These are phyloP conservation scores for Hypocryptadius cinnamomeus DNA, from an alignment of 2,113 vertebrate genomes.

Conservation along the genomic window DNA sequence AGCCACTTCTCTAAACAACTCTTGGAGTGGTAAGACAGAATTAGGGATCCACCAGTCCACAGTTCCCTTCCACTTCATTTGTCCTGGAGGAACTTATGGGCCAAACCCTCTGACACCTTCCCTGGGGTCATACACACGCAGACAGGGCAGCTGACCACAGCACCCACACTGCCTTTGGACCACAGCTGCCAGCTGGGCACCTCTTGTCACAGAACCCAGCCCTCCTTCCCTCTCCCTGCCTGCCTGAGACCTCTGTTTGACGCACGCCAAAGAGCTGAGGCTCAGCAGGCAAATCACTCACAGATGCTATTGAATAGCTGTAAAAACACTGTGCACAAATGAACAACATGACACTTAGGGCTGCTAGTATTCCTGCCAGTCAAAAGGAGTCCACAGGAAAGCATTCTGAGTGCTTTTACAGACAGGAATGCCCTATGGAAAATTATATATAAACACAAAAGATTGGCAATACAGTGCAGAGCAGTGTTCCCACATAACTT, in stretches of 20 bases:
- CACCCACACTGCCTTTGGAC: neutral
- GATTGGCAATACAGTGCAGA: constrained; percentile 44
- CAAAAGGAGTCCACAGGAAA: constrained; percentile 64
- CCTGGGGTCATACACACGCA: neutral
- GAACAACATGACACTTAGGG: constrained; percentile 68
- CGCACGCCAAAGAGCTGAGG: neutral
- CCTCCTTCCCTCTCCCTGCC: neutral
- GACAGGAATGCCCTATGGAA: constrained; percentile 60
- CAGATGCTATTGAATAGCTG: constrained; percentile 69
- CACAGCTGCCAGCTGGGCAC: neutral
- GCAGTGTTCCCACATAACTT: constrained; percentile 49
- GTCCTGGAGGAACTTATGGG: neutral
- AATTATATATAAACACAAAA: constrained; percentile 47
- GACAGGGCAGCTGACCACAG: neutral
- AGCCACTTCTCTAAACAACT: neutral
- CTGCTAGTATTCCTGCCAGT: constrained; percentile 69
- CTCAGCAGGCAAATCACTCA: constrained; percentile 58
- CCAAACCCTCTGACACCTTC: neutral
- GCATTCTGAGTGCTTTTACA: constrained; percentile 57
- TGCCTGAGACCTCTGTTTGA: neutral
- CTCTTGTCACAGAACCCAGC: neutral
- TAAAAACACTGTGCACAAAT: constrained; percentile 59
- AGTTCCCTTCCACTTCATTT: neutral
- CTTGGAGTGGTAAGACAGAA: neutral
- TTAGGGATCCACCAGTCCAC: neutral